Base-by-base conservation (phyloP, 92 coral and sea anemone genomes). In the Zoanthus sansibaricus region DNA sequence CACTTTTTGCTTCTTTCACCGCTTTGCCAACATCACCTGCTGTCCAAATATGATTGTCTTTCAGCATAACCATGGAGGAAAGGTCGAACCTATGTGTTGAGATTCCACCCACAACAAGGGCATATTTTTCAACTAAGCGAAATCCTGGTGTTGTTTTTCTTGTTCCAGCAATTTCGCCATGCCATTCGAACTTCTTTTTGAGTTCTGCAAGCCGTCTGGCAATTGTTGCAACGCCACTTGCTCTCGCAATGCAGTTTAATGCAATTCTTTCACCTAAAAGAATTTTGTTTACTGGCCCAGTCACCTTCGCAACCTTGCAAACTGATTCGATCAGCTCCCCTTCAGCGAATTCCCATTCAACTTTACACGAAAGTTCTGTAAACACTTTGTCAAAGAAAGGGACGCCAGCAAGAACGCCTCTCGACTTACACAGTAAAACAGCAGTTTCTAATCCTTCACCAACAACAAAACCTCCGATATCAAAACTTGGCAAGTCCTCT, bases 81-180 rank as follows among this genome's bases (percentile, higher is more conserved):
- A 88, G 89, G 78, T 97, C 99, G 87, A 87, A 92, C 6, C 99
- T 96, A 87, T 97, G 99, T 12, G 95, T 93, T n/a, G 99, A 97
- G 55, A 88, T 95, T 1, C 98, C 98, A 2, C 99, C 98, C 7
- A 97, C 95, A 55, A 93, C 75, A 18, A 95, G 92, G n/a, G 98
- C 98, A 48, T 97, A 97, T 69, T 97, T 97, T 84, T 97, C 99
- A 51, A 93, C 99, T 64, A 95, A 61, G 56, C 99, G 95, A 88
- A 97, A 97, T 48, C 99, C 99, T 20, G 99, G 99, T 17, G 99
- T 97, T 18, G 98, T 97, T 68, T 97, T 97, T 15, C 99, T 91
- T 6, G 99, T 97, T 20, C 98, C 99, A 0, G 99, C 99, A 67
- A 97, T 88, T 90, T 97, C 98, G 7, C 99, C 99, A 32, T 87